Conservation (phyloP, 1,140 invertebrate species). For the Neelides sp. region DNA sequence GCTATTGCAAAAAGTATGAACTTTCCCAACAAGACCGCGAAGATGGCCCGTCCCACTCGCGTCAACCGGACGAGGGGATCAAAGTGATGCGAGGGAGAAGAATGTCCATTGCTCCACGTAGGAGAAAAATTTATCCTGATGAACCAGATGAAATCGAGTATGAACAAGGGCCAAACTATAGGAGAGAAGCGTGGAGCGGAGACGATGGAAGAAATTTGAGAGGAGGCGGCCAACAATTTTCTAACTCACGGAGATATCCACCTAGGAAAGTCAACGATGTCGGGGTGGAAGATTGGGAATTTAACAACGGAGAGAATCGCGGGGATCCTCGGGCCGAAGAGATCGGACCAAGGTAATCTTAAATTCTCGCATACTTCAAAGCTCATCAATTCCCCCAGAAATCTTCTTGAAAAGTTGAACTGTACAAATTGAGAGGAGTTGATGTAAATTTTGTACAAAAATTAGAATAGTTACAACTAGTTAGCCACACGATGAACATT, state of each 20-base stretch:
- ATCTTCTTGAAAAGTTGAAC: no score
- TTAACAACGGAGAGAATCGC: conserved; percentile 11
- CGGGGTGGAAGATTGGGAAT: conserved; percentile 27
- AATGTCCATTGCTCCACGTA: conserved; percentile 1
- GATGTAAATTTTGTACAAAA: no score
- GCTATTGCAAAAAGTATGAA: background rate
- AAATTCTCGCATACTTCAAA: no score
- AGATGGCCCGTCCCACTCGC: background rate
- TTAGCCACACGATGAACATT: no score
- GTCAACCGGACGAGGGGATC: conserved; percentile 4
- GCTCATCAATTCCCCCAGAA: no score
- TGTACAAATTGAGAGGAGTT: no score
- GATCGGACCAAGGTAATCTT: conserved; percentile 20
- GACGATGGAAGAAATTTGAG: conserved; percentile 8
- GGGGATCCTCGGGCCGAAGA: conserved; percentile 18
- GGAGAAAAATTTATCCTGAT: conserved; percentile 13
- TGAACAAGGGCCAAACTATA: background rate
- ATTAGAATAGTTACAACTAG: no score
- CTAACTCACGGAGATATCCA: background rate
- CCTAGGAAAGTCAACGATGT: conserved; percentile 11
- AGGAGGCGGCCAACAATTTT: background rate
- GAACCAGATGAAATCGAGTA: conserved; percentile 1
- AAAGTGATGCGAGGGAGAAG: conserved; percentile 3
- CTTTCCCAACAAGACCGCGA: background rate
- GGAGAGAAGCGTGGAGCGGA: conserved; percentile 27